These are phyloP conservation scores for Aphrocallistes beatrix DNA, from an alignment of 37 sponge, comb jelly and placozoan genomes.

Conservation along the genomic window DNA sequence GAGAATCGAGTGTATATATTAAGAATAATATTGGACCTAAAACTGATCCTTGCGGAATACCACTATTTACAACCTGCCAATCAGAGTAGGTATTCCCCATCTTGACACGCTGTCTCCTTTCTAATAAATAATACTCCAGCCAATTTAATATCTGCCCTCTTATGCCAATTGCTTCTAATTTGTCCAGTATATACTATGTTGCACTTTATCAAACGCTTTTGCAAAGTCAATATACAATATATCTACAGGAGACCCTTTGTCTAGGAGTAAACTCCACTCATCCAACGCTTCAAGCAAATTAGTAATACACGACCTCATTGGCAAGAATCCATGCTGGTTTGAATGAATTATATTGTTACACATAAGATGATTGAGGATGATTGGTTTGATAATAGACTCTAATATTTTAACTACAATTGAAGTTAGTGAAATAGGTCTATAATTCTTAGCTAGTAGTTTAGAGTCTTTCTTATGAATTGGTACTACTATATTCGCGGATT, in stretches of 20 bases:
- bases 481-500: constrained; percentile 20
- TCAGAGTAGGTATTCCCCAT: constrained; percentile 20
- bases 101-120: constrained; percentile 18
- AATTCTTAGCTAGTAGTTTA: constrained; percentile 25
- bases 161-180: constrained; percentile 29
- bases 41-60: constrained; percentile 35
- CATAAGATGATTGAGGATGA: background rate
- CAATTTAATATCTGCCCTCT: constrained; percentile 19
- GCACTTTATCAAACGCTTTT: constrained; percentile 33
- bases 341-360: background rate
- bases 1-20: constrained; percentile 28
- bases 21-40: constrained; percentile 32
- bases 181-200: constrained; percentile 2
- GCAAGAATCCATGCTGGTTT: constrained; percentile 25
- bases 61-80: constrained; percentile 24
- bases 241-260: constrained; percentile 18
- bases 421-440: constrained; percentile 27
- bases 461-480: constrained; percentile 26
- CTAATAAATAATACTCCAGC: constrained; percentile 18
- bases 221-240: constrained; percentile 23
- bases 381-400: constrained; percentile 2
- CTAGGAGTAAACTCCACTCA: constrained; percentile 20
- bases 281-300: constrained; percentile 28
- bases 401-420: constrained; percentile 22
- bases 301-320: constrained; percentile 14